Evolutionary conservation across 2,888 invertebrate species (phyloP).

Genomic region (Cheilosia vernalis): DNA sequence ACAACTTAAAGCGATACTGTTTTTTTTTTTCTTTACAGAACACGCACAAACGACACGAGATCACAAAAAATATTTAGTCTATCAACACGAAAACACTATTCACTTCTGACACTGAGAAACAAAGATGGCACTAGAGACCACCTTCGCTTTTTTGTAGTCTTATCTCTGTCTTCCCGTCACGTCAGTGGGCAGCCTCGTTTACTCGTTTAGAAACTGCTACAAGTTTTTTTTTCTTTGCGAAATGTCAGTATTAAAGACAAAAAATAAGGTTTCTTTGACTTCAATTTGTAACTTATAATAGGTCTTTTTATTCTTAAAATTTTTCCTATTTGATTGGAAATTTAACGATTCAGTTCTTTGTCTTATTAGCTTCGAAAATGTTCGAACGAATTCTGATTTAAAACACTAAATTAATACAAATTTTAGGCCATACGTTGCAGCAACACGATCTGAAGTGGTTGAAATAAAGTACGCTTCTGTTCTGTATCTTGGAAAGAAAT

Average conservation of each 20-base stretch:
- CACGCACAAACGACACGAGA: constrained; percentile 34
- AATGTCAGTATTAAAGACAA: constrained; percentile 26
- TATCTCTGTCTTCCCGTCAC: not conserved
- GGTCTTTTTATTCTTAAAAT: not conserved
- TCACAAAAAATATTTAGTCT: constrained; percentile 12
- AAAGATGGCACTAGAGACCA: constrained; percentile 18
- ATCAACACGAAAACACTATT: constrained; percentile 40
- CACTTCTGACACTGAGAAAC: constrained; percentile 41
- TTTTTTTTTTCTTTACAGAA: constrained; percentile 9
- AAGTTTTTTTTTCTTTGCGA: not conserved
- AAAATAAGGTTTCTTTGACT: not conserved
- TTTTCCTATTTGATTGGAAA: not conserved
- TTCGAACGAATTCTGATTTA: not conserved
- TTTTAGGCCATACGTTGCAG: constrained; percentile 16
- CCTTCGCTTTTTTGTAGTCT: not conserved
- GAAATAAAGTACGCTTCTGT: constrained; percentile 21
- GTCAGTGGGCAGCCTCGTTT: not conserved
- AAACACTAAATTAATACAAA: constrained; percentile 3
- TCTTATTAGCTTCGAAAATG: not conserved
- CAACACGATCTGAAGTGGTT: constrained; percentile 39
- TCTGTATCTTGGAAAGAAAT: constrained; percentile 11
- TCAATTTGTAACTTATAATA: not conserved
- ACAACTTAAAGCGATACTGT: not conserved
- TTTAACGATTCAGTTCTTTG: not conserved
- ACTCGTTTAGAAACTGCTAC: constrained; percentile 9